These are phyloP conservation scores for Aradophagus sp. DNA, from an alignment of 1,140 invertebrate genomes.

Conservation along the genomic window DNA sequence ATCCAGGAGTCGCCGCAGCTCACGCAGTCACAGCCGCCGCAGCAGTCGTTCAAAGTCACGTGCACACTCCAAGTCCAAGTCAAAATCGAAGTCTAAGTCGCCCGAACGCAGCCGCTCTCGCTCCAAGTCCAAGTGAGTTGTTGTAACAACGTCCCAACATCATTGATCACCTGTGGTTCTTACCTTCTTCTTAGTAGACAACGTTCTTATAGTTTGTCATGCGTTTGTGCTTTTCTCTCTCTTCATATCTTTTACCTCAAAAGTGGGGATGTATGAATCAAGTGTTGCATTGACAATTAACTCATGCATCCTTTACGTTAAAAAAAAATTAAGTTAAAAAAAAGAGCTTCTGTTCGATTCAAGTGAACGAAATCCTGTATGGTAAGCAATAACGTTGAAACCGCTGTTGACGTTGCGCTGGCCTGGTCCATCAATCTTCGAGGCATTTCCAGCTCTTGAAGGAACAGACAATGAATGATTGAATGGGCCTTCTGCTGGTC, in stretches of 20 bases:
- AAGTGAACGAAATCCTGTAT: too few species aligned
- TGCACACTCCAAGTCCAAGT: constrained; percentile 83
- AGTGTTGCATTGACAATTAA: not conserved
- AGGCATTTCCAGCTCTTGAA: constrained; percentile 15
- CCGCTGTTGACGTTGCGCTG: constrained; percentile 64
- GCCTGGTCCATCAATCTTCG: constrained; percentile 52
- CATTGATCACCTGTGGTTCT: constrained; percentile 1
- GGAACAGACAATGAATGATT: constrained; percentile 6
- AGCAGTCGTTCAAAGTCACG: constrained; percentile 82
- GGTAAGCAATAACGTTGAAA: constrained; percentile 1
- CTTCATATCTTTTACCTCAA: constrained; percentile 40
- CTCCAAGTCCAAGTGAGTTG: constrained; percentile 77
- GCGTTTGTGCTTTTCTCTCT: constrained; percentile 56
- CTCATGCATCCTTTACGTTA: constrained; percentile 22
- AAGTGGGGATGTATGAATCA: constrained; percentile 14
- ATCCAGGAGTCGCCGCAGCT: constrained; percentile 74
- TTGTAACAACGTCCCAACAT: not conserved
- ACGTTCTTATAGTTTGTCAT: constrained; percentile 35
- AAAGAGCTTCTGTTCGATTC: too few species aligned
- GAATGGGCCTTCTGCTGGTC: not conserved
- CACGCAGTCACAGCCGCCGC: constrained; percentile 77
- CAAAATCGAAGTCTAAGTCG: constrained; percentile 81
- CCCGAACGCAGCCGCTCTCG: constrained; percentile 78
- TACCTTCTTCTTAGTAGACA: constrained; percentile 37
- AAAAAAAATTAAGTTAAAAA: too few species aligned